Evolutionary conservation across 2,113 vertebrate species (phyloP).

Genomic region (Pelecanus crispus): DNA sequence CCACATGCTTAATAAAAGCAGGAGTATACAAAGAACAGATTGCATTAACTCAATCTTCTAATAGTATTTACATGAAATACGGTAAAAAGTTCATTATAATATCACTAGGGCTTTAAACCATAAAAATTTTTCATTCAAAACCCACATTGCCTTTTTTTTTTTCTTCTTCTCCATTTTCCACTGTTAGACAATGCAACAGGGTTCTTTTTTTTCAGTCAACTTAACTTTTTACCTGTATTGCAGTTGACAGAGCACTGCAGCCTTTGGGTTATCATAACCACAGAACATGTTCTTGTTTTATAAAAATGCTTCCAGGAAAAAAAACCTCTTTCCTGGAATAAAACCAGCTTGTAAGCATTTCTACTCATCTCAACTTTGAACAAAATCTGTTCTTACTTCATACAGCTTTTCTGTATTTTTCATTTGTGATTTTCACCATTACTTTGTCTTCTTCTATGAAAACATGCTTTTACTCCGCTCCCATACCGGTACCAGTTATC

Average conservation of each 20-base stretch:
- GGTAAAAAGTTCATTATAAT: background rate
- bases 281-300: background rate
- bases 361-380: background rate
- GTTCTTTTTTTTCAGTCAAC: background rate
- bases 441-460: accelerated
- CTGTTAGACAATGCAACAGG: background rate
- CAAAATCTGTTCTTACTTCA: background rate
- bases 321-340: background rate
- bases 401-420: background rate
- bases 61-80: background rate
- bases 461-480: accelerated
- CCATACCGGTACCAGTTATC: too few relatives aligned
- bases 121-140: background rate
- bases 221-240: background rate
- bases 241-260: accelerated
- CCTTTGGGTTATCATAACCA: background rate
- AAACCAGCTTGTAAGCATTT: background rate
- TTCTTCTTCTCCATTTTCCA: background rate
- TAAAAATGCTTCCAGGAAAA: background rate
- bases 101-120: background rate
- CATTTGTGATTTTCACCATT: background rate
- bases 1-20: background rate
- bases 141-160: background rate
- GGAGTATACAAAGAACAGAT: background rate
- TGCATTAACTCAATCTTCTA: background rate